Conservation (phyloP, 2,797 vertebrate species). For the Eulemur rubriventer region DNA sequence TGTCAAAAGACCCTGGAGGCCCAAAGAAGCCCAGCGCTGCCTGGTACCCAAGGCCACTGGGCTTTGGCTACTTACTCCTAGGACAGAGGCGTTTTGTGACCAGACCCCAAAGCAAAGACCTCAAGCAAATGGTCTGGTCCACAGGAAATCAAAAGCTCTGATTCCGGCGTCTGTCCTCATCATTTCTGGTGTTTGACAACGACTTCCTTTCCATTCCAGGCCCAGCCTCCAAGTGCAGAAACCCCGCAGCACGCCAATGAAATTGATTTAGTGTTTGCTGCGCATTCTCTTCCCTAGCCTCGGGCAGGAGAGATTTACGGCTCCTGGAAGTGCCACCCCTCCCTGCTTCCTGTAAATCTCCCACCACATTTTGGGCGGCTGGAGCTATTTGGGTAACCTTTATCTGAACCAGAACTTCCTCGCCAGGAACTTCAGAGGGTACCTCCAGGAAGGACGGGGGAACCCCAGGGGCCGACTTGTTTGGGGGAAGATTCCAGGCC, state of each 20-base stretch:
- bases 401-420: conserved; percentile 89
- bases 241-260: conserved; percentile 74
- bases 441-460: conserved; percentile 81
- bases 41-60: neutral
- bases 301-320: conserved; percentile 84
- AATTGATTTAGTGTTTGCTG: conserved; percentile 84
- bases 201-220: conserved; percentile 81
- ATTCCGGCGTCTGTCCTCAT: conserved; percentile 79
- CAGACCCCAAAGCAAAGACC: neutral
- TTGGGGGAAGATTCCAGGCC: conserved; percentile 78
- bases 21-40: fast-evolving
- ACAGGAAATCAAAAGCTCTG: conserved; percentile 76
- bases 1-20: neutral
- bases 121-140: neutral
- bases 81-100: neutral
- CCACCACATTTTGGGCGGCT: conserved; percentile 85
- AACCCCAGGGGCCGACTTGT: conserved; percentile 78
- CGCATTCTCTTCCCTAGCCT: conserved; percentile 77
- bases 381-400: conserved; percentile 89
- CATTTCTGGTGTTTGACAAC: conserved; percentile 80
- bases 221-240: conserved; percentile 80
- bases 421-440: conserved; percentile 85
- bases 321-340: conserved; percentile 83
- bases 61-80: neutral
- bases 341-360: conserved; percentile 87